Evolutionary conservation across 2,888 invertebrate genomes (phyloP), one percentile per base, ranked within the genome.

Genomic region (Drosophila antonietae): DNA sequence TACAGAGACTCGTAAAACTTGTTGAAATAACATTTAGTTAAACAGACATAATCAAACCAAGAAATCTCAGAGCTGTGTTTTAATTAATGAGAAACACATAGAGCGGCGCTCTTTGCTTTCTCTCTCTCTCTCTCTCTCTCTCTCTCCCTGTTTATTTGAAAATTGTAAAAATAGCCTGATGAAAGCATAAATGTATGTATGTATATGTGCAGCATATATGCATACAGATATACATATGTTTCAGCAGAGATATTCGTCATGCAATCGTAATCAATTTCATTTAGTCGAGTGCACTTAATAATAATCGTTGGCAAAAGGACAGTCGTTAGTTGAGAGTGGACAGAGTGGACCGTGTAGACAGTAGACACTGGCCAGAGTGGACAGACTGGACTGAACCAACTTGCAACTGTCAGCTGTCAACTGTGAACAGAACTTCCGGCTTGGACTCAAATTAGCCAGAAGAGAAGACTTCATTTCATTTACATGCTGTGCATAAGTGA

Each of bases 401-500:
- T 23, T 3, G 10, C 8, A 33, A n/a, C 47, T 28, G 47, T 2
- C 46, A 18, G 9, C 33, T 52, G 52, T 12, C 53, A n/a, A 43
- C 33, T 56, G 59, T 55, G 43, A 49, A 12, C 6, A 35, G 14
- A 33, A 58, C 44, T 67, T 72, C 64, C 49, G 62, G 80, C 71
- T n/a, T 35, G 31, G 41, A 10, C 10, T 8, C 8, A 52, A 44
- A 31, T 73, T 51, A 60, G 31, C 35, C 39, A n/a, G 31, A 3
- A 28, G n/a, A 20, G 31, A 3, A 31, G 28, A n/a, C 43, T 55
- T 47, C 37, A 23, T 37, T 31, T 10, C 52, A 81, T 81, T 78
- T 71, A 72, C 85, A 81, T 82, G 53, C 39, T 46, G 47, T 67
- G 62, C 57, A 81, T 69, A 73, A 70, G 35, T 58, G 55, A 65